phyloP scores from a whole-genome alignment of 2,888 invertebrate species.

The Scelioninae gen. 2 region DNA sequence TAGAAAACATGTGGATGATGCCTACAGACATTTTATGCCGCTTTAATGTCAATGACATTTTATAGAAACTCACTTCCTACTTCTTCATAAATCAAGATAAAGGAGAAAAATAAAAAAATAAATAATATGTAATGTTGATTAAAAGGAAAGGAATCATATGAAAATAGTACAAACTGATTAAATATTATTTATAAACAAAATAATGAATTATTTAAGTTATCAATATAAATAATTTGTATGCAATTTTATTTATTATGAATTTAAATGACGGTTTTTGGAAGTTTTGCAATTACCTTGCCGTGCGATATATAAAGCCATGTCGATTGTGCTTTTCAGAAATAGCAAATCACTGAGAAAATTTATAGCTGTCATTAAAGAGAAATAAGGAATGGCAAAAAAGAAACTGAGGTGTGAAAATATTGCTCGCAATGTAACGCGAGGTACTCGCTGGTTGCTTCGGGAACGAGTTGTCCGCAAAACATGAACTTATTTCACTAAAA shows the following conservation, averaged over 20 bases:
- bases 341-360: background rate
- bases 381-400: background rate
- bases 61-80: background rate
- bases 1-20: slow-evolving; percentile 19
- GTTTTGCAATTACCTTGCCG: slow-evolving; percentile 11
- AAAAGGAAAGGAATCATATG: too few species aligned
- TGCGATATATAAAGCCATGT: background rate
- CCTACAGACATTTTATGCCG: slow-evolving; percentile 3
- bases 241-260: too few species aligned
- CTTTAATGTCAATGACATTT: slow-evolving; percentile 9
- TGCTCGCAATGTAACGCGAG: background rate
- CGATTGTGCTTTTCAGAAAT: slow-evolving; percentile 3
- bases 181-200: too few species aligned
- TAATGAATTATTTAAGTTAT: too few species aligned
- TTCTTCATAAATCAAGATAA: too few species aligned
- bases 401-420: background rate
- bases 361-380: background rate
- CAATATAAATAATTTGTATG: too few species aligned
- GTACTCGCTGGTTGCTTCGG: background rate
- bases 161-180: too few species aligned
- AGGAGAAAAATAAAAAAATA: too few species aligned
- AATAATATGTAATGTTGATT: too few species aligned
- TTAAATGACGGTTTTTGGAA: background rate
- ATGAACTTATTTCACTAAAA: slow-evolving; percentile 9
- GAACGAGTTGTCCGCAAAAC: slow-evolving; percentile 5